These are phyloP conservation scores for Nyctereutes procyonoides DNA, from an alignment of 2,113 vertebrate genomes.

Conservation along the genomic window DNA sequence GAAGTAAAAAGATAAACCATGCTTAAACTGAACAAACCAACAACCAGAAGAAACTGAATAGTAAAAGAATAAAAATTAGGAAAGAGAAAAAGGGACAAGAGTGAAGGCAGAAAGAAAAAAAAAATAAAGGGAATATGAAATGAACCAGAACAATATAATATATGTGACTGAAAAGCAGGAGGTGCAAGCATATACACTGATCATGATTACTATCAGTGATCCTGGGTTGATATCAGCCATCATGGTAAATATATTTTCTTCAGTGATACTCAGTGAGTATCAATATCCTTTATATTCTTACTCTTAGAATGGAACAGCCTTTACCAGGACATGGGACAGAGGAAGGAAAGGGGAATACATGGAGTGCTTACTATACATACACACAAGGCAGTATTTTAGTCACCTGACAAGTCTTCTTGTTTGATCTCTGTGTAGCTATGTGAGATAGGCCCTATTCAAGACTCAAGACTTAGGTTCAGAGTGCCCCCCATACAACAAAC, in stretches of 20 bases:
- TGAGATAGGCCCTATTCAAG: neutral
- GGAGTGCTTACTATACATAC: neutral
- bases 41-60: neutral
- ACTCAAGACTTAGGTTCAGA: neutral
- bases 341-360: neutral
- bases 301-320: neutral
- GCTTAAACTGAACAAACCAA: slow-evolving; percentile 10
- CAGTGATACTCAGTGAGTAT: neutral
- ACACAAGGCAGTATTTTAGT: neutral
- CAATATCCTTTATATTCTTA: neutral
- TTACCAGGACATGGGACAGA: neutral
- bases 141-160: neutral
- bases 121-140: neutral
- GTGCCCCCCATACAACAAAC: neutral
- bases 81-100: neutral
- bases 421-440: neutral
- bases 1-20: slow-evolving; percentile 4
- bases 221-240: neutral
- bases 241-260: neutral
- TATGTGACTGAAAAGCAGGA: neutral
- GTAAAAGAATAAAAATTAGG: neutral
- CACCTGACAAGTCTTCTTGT: neutral
- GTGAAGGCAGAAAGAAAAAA: neutral
- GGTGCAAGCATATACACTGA: neutral
- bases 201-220: neutral